Base-by-base conservation (phyloP, 2,797 vertebrate genomes). In the Sebastes taczanowskii region DNA sequence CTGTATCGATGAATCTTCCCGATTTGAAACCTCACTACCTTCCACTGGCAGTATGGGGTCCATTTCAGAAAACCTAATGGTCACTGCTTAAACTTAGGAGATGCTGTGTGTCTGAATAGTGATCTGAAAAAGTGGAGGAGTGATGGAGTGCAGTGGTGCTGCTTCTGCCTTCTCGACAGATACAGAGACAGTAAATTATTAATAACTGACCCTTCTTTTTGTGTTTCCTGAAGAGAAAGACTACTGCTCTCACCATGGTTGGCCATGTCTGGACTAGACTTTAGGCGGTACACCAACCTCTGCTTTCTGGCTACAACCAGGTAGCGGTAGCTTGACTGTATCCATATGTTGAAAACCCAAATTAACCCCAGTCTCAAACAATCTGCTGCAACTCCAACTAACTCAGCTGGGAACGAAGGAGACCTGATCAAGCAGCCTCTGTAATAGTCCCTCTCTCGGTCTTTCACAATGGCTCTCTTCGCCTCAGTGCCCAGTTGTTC, bases 1-100 rank as follows among this genome's bases (percentile, higher is more conserved):
- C 63, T 1, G 5, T 72, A 83, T 92, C 61, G 61, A 94, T 89
- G 74, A 85, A 88, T 86, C 87, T 78, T 66, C 68, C 68, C 66
- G 74, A 87, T 89, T 78, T 79, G 59, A 68, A 81, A 77, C 73
- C 59, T 64, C 25, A 6, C 71, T 20, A 75, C 66, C 34, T 52
- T 53, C 82, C 56, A 38, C 78, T 30, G 5, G 29, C 65, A 20
- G 56, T 2, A 20, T 3, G 16, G 52, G 52, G 9, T 55, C 49
- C 62, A 14, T 77, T 86, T 74, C 32, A 78, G 30, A 78, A 69
- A 77, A 49, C 38, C 34, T 42, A 84, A 86, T 46, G 77, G 71
- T 61, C 55, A 23, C 22, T 27, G 34, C 56, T 71, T 30, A 72
- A 82, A 83, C 16, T 76, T 38, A 2, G n/a, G 29, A 38, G 35